Percentiles rank a stretch among this genome's conserved stretches.
phyloP scores from a whole-genome alignment of 2,888 invertebrate genomes.

The Allophyes oxyacanthae region DNA sequence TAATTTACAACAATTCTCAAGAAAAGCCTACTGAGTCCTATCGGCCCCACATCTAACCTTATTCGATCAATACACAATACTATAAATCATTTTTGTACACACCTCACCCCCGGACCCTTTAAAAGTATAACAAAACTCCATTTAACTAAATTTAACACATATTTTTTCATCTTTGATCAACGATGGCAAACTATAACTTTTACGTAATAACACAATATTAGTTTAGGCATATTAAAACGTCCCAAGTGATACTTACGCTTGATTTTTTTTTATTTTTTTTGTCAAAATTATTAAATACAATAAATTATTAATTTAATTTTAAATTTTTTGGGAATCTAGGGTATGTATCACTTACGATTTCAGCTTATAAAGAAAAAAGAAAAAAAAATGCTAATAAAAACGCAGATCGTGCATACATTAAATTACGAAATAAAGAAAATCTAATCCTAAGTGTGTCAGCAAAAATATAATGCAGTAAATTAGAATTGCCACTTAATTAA shows the following conservation, averaged over 20 bases:
- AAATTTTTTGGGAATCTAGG: constrained; percentile 61
- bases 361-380: constrained; percentile 71
- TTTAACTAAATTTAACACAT: constrained; percentile 86
- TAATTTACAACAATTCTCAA: constrained; percentile 84
- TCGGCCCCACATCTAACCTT: constrained; percentile 77
- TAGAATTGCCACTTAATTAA: constrained; percentile 88
- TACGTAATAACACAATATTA: constrained; percentile 85
- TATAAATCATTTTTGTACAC: constrained; percentile 86
- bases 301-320: constrained; percentile 75
- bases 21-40: constrained; percentile 76
- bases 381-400: constrained; percentile 82
- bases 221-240: constrained; percentile 77
- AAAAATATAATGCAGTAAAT: constrained; percentile 88
- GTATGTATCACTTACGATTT: constrained; percentile 70
- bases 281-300: constrained; percentile 58
- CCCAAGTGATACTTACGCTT: constrained; percentile 69
- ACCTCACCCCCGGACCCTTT: constrained; percentile 72
- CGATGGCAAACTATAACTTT: constrained; percentile 88
- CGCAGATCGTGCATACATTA: constrained; percentile 89
- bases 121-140: constrained; percentile 86
- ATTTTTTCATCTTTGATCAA: constrained; percentile 85
- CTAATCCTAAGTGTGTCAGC: constrained; percentile 88
- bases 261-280: constrained; percentile 62
- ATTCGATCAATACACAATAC: constrained; percentile 85
- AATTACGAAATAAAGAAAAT: constrained; percentile 77